These are phyloP conservation scores for Neosilurus mollespiculum DNA, from an alignment of 2,797 vertebrate species.

Conservation along the genomic window DNA sequence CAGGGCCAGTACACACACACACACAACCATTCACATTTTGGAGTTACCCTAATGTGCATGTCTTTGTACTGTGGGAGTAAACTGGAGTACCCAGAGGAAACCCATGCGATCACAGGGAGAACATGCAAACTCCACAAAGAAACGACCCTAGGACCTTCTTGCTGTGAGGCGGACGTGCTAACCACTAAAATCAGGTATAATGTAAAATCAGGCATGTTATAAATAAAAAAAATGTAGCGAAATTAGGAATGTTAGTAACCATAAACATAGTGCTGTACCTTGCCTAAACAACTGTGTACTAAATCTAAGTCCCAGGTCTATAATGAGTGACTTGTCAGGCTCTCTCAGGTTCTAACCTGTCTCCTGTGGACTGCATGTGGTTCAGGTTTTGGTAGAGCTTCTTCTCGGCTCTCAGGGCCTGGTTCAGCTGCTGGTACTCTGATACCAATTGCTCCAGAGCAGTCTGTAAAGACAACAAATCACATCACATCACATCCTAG, in stretches of 20 bases:
- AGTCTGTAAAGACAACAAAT: constrained; percentile 58
- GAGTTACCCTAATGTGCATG: no score
- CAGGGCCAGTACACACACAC: no score
- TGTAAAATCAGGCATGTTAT: not conserved
- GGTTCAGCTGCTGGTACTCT: constrained; percentile 85
- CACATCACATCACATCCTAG: not conserved
- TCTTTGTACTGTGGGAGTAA: no score
- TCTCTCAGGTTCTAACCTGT: constrained; percentile 74
- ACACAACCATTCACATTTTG: no score
- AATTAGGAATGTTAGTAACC: not conserved
- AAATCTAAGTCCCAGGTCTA: not conserved
- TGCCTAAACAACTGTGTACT: not conserved
- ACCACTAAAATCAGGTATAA: no score
- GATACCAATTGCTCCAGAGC: constrained; percentile 83
- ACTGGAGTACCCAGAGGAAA: no score
- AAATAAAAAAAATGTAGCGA: not conserved
- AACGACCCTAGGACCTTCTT: no score
- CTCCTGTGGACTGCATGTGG: constrained; percentile 75
- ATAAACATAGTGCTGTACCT: not conserved
- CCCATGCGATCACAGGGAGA: no score
- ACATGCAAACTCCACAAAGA: no score
- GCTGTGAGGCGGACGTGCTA: no score
- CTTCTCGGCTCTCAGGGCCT: constrained; percentile 85
- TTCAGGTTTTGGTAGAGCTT: constrained; percentile 86
- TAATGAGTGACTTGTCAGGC: not conserved